Percentiles rank a stretch among this genome's conserved stretches.
Conservation (phyloP, 2,888 invertebrate species). For the Noctuana brunneofusca region DNA sequence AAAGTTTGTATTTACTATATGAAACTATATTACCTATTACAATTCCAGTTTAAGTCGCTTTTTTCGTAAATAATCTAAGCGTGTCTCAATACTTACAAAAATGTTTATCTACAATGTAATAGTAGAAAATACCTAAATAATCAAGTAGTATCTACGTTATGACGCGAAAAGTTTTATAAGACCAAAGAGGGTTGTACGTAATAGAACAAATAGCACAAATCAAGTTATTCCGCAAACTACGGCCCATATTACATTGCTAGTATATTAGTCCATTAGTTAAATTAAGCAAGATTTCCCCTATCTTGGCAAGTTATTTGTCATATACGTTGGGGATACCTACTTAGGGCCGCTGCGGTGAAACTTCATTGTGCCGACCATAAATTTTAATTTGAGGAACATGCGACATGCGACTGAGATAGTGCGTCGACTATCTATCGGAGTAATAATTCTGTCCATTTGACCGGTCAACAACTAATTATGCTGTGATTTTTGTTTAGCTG, state of each 20-base stretch:
- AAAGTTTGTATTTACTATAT: no score
- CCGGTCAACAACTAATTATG: slow-evolving; percentile 12
- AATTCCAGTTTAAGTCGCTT: no score
- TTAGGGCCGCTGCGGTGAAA: slow-evolving; percentile 70
- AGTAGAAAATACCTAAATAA: neutral
- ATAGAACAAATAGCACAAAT: slow-evolving; percentile 28
- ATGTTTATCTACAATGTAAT: no score
- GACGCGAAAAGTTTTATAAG: slow-evolving; percentile 18
- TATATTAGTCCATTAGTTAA: slow-evolving; percentile 77
- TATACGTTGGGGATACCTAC: slow-evolving; percentile 64
- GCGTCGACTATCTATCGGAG: slow-evolving; percentile 25
- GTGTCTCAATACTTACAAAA: no score
- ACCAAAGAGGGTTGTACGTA: slow-evolving; percentile 25
- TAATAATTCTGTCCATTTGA: slow-evolving; percentile 31
- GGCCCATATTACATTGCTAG: slow-evolving; percentile 29
- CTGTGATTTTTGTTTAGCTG: slow-evolving; percentile 4
- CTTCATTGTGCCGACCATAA: slow-evolving; percentile 71
- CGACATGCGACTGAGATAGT: slow-evolving; percentile 37
- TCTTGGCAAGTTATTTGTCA: slow-evolving; percentile 74
- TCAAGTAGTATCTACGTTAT: neutral
- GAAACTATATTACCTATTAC: no score
- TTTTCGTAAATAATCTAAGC: no score
- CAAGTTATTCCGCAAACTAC: slow-evolving; percentile 29
- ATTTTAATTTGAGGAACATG: slow-evolving; percentile 70
- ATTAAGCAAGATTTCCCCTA: slow-evolving; percentile 77